These are phyloP conservation scores for Oxystoma pomonae DNA, from an alignment of 2,888 invertebrate species.

Conservation along the genomic window DNA sequence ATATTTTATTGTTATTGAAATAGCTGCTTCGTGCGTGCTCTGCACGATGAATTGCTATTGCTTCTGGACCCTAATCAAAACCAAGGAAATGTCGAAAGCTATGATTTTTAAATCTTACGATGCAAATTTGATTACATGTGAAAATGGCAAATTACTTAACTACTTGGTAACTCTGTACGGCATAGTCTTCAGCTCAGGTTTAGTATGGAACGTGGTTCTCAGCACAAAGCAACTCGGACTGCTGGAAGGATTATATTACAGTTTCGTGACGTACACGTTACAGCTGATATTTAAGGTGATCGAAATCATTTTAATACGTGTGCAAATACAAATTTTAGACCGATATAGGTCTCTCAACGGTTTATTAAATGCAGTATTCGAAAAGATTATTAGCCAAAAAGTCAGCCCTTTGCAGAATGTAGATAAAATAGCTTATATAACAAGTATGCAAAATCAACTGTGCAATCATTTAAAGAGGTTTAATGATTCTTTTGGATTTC, in stretches of 20 bases:
- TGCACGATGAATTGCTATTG: neutral
- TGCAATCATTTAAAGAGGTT: neutral
- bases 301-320: neutral
- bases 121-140: neutral
- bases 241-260: neutral
- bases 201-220: neutral
- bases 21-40: neutral
- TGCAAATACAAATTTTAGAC: neutral
- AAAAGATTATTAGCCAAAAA: neutral
- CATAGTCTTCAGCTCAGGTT: neutral
- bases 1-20: neutral
- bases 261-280: neutral
- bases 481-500: neutral
- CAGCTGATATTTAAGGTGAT: neutral
- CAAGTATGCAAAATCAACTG: neutral
- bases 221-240: neutral
- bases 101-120: neutral
- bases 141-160: neutral
- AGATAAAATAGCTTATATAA: neutral
- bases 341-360: neutral
- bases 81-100: neutral
- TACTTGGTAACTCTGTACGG: neutral
- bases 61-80: neutral
- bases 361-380: neutral
- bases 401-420: neutral